Base-by-base conservation (phyloP, 53 echinoderm and acorn worm species). In the Patiria pectinifera region DNA sequence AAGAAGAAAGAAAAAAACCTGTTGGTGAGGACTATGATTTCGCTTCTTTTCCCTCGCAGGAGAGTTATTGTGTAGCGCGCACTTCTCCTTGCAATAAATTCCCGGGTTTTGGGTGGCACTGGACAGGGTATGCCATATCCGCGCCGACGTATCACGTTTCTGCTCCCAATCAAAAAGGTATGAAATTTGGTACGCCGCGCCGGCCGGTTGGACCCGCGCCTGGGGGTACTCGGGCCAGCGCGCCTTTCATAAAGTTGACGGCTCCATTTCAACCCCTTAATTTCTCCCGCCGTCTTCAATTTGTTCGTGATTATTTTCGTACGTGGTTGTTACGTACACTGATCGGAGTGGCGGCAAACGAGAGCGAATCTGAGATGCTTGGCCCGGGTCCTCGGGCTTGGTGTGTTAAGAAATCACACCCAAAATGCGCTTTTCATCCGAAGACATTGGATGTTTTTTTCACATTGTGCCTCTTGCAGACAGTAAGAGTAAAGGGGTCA, bases 61-160 rank as follows among this genome's bases (percentile, higher is more conserved):
- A 59, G n/a, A 10, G 11, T 82, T 48, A 49, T 4, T 59, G 82
- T 59, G 59, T 19, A 58, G 23, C 59, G 23, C 22, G 7, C 78
- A 74, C 43, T 16, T 71, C 71, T 72, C 71, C 72, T 44, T 48
- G 76, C 88, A 88, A 88, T 88, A 78, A 88, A 88, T 6, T 45
- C 61, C 44, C 19, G 0, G 62, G 45, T 76, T 78, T 88, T 78
- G 61, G 78, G 78, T 60, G 11, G 77, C 79, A 45, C 87, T 35
- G 87, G 61, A 76, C 76, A 62, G 47, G 19, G 23, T 59, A 78
- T 26, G 78, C 59, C 62, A 78, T 78, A 26, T 88, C 88, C 88
- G 62, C 63, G 35, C 61, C 46, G 61, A 25, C 25, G 45, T 58
- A 88, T 88, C 88, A 44, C 78, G 25, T 88, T 88, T 78, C 88